Evolutionary conservation across 2,888 invertebrate genomes (phyloP), one percentile per base, ranked within the genome.

Genomic region (Drosophila maculinotata): DNA sequence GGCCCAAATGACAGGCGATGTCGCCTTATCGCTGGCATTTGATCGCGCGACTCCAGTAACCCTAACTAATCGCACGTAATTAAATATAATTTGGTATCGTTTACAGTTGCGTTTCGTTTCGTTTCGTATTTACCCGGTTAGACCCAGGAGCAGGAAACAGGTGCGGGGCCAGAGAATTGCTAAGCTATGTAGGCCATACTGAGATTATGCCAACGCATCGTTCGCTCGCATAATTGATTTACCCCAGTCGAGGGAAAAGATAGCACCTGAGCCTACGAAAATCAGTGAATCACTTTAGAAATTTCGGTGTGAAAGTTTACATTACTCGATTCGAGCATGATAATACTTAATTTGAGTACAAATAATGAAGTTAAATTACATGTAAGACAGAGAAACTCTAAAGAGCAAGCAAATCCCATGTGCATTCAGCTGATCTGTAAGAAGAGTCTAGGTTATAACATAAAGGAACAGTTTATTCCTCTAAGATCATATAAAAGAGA

Each of bases 41-140:
- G 86, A 89, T 89, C 90, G 89, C 78, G 57, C 80, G 86, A 89
- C 90, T 88, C 69, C 81, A 82, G 87, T 87, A 89, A 90, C 90
- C 89, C 89, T 90, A 89, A 89, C 90, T 89, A 89, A 89, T 89
- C 90, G 90, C 78, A 77, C 89, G 90, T 89, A 90, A 89, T 90
- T 90, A 88, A 90, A 89, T 82, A 89, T 88, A 84, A 85, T 87
- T 85, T 88, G 87, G 76, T 85, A 85, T 85, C 84, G 85, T 87
- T 84, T 84, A 86, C 88, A 83, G 88, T 83, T 83, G 79, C 69
- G 74, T 60, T 59, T 25, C 47, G 26, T 57, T 47, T 38, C n/a
- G 14, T 44, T 20, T 20, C 35, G 44, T 28, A 20, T 28, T n/a
- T n/a, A n/a, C n/a, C n/a, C n/a, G n/a, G n/a, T n/a, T n/a, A n/a